phyloP scores from a whole-genome alignment of 2,888 invertebrate genomes.

The Heteromyza rotundicornis region DNA sequence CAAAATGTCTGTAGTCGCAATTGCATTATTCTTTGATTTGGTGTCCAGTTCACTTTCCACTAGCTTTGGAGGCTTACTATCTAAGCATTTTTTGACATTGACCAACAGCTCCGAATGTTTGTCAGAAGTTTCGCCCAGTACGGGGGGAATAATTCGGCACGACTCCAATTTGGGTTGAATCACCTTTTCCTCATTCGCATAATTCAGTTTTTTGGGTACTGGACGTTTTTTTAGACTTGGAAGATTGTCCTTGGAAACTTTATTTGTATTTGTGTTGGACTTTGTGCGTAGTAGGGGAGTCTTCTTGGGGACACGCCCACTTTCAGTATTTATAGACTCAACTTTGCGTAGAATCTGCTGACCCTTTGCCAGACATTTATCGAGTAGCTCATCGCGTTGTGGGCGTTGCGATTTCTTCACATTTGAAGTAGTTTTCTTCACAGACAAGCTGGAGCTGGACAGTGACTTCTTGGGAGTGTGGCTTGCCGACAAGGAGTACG shows the following conservation, averaged over 20 bases:
- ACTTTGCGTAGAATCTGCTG: constrained; percentile 59
- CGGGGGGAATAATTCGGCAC: constrained; percentile 58
- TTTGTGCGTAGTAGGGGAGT: constrained; percentile 21
- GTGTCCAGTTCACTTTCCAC: constrained; percentile 26
- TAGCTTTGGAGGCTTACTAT: too few species aligned
- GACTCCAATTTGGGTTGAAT: constrained; percentile 51
- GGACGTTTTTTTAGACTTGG: not conserved
- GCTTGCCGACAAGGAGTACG: not conserved
- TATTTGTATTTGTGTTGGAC: constrained; percentile 9
- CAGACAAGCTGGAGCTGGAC: constrained; percentile 25
- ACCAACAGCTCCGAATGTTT: constrained; percentile 57
- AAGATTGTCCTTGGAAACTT: constrained; percentile 1
- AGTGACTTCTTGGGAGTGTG: constrained; percentile 17
- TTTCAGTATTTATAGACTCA: constrained; percentile 46
- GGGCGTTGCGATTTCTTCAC: constrained; percentile 23
- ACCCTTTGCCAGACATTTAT: constrained; percentile 61
- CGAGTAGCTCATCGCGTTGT: constrained; percentile 53
- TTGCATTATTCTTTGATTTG: not conserved
- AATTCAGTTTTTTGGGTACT: constrained; percentile 40
- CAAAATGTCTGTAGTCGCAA: too few species aligned
- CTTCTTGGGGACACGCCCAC: constrained; percentile 24
- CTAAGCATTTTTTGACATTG: too few species aligned
- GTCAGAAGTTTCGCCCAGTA: constrained; percentile 55
- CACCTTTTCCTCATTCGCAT: constrained; percentile 57
- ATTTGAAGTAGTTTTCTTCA: not conserved